These are phyloP conservation scores for Struthidea cinerea DNA, from an alignment of 2,113 vertebrate genomes.

Conservation along the genomic window DNA sequence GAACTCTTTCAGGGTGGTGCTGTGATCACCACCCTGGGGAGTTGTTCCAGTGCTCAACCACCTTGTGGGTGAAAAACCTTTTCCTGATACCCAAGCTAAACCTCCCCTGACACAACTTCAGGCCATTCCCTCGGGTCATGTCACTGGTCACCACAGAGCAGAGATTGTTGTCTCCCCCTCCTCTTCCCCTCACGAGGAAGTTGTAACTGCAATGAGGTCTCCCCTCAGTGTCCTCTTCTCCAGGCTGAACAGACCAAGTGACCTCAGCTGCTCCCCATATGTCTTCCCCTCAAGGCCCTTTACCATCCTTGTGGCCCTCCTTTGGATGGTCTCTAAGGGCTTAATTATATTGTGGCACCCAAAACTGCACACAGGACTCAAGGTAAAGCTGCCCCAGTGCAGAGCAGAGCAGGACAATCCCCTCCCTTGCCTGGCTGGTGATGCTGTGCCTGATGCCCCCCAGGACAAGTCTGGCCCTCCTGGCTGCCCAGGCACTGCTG, in stretches of 20 bases:
- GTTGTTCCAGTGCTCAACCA: background rate
- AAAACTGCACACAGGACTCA: rapidly evolving
- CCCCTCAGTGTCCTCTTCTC: background rate
- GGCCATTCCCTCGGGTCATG: background rate
- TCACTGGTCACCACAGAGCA: background rate
- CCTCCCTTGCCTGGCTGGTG: rapidly evolving
- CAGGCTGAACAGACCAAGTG: background rate
- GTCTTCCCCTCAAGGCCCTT: background rate
- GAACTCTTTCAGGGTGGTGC: background rate
- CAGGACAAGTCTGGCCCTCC: background rate
- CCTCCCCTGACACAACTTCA: background rate
- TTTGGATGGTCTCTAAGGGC: background rate
- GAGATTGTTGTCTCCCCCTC: background rate
- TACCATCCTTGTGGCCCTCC: background rate
- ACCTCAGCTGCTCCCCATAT: background rate
- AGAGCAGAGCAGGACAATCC: background rate
- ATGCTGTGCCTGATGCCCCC: background rate
- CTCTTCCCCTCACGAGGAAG: background rate
- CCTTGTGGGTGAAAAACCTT: background rate
- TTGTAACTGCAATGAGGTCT: background rate
- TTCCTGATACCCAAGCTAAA: background rate
- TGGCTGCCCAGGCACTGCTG: background rate
- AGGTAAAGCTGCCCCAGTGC: background rate
- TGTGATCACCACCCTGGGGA: background rate
- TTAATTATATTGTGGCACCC: background rate